A percentile compares a stretch with the other conserved stretches of the same genome.
Evolutionary conservation across 2,888 invertebrate genomes (phyloP).

Genomic region (Hermaeophaga mercurialis): DNA sequence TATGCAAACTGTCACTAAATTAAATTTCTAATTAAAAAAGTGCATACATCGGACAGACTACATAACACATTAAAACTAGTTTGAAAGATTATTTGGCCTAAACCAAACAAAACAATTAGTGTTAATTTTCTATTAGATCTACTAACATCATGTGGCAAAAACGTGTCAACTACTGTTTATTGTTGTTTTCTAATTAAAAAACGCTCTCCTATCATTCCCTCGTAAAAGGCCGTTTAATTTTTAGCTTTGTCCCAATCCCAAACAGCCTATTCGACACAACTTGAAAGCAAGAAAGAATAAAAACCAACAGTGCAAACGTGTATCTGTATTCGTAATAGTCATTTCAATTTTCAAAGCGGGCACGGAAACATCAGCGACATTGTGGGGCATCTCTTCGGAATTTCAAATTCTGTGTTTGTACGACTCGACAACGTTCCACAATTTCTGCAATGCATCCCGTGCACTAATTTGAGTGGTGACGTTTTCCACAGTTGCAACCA

Average conservation of each 20-base stretch:
- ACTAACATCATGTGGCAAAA: too few species aligned
- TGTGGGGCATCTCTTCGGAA: constrained; percentile 1
- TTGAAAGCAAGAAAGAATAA: neutral
- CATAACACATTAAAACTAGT: too few species aligned
- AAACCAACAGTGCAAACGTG: neutral
- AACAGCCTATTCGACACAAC: neutral
- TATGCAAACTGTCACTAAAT: too few species aligned
- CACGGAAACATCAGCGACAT: neutral
- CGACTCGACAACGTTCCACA: neutral
- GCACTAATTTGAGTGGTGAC: constrained; percentile 10
- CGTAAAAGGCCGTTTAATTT: neutral
- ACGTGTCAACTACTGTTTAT: too few species aligned
- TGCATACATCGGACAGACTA: too few species aligned
- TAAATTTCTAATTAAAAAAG: too few species aligned
- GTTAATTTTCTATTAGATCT: too few species aligned
- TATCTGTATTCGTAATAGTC: constrained; percentile 1
- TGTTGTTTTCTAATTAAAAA: too few species aligned
- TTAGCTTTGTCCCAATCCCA: neutral
- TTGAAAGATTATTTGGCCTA: too few species aligned
- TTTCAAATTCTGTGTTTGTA: constrained; percentile 7
- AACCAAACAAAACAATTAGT: too few species aligned
- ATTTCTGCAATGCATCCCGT: constrained; percentile 5
- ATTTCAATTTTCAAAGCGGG: neutral
- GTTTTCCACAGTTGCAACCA: neutral
- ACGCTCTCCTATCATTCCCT: too few species aligned